phyloP scores from a whole-genome alignment of 2,113 vertebrate species.

The Takifugu flavidus region DNA sequence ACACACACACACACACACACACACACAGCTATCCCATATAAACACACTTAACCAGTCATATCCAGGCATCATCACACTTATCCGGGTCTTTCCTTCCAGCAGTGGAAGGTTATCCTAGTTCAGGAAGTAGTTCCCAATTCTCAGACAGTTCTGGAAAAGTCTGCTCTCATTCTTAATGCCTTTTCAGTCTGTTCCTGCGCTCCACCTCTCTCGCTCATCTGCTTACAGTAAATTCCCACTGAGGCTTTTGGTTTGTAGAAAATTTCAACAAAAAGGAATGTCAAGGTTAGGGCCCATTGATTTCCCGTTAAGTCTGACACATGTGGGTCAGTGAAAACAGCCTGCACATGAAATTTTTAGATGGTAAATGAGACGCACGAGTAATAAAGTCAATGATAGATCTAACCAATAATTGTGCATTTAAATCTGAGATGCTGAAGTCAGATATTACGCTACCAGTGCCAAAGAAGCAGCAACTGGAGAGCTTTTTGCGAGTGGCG shows the following conservation, averaged over 20 bases:
- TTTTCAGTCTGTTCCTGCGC: slow-evolving; percentile 57
- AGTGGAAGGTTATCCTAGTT: slow-evolving; percentile 23
- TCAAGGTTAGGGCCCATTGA: slow-evolving; percentile 14
- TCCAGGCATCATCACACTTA: not conserved
- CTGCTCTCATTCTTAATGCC: slow-evolving; percentile 52
- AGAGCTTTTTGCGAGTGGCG: not conserved
- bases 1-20: too few relatives aligned
- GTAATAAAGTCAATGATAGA: not conserved
- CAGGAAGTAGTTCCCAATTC: slow-evolving; percentile 48
- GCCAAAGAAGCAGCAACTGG: slow-evolving; percentile 16
- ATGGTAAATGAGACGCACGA: not conserved
- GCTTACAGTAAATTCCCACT: slow-evolving; percentile 41
- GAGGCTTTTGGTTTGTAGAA: slow-evolving; percentile 33
- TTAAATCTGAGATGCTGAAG: not conserved
- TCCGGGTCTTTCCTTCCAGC: slow-evolving; percentile 33
- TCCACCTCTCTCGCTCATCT: slow-evolving; percentile 21
- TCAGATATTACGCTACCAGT: slow-evolving; percentile 8
- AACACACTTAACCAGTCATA: slow-evolving; percentile 41
- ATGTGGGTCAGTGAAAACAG: slow-evolving; percentile 17
- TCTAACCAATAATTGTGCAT: not conserved
- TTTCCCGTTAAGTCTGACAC: slow-evolving; percentile 16
- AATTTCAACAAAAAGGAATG: slow-evolving; percentile 38
- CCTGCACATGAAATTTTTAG: not conserved
- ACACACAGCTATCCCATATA: too few relatives aligned
- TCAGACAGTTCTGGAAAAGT: slow-evolving; percentile 47